Evolutionary conservation across 2,113 vertebrate genomes (phyloP).

Genomic region (Benitochromis conjunctus): DNA sequence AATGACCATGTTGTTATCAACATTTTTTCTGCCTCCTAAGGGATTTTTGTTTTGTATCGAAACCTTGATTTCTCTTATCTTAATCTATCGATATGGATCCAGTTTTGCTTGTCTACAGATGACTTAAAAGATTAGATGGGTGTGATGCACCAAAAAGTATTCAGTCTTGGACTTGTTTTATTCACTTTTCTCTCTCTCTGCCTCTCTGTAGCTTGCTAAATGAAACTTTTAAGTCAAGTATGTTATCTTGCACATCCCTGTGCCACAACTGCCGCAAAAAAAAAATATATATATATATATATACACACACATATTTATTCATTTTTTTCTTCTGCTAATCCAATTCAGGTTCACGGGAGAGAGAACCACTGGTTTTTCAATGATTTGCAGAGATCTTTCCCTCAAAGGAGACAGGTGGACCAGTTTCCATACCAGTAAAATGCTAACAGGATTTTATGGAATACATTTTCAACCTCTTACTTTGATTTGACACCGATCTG

Average conservation of each 20-base stretch:
- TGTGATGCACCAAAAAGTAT: background rate
- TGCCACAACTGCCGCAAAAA: too few relatives aligned
- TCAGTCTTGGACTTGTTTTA: background rate
- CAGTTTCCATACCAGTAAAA: background rate
- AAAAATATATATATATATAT: too few relatives aligned
- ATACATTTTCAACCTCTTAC: background rate
- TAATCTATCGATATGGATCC: background rate
- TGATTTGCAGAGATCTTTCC: background rate
- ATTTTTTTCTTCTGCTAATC: background rate
- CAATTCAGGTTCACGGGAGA: background rate
- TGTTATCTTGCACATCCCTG: background rate
- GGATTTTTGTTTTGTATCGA: background rate
- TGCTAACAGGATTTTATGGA: background rate
- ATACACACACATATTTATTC: too few relatives aligned
- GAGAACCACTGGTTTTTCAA: background rate
- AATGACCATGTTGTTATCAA: background rate
- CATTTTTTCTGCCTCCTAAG: background rate
- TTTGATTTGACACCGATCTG: background rate
- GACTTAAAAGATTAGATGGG: background rate
- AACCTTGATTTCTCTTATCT: background rate
- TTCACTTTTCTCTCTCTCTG: background rate
- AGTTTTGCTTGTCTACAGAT: background rate
- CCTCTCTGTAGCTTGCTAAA: background rate
- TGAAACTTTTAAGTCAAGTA: background rate
- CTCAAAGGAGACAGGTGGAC: background rate